A percentile compares a stretch with the other conserved stretches of the same genome.
Conservation (phyloP, 2,113 vertebrate genomes). For the Apodemus speciosus region DNA sequence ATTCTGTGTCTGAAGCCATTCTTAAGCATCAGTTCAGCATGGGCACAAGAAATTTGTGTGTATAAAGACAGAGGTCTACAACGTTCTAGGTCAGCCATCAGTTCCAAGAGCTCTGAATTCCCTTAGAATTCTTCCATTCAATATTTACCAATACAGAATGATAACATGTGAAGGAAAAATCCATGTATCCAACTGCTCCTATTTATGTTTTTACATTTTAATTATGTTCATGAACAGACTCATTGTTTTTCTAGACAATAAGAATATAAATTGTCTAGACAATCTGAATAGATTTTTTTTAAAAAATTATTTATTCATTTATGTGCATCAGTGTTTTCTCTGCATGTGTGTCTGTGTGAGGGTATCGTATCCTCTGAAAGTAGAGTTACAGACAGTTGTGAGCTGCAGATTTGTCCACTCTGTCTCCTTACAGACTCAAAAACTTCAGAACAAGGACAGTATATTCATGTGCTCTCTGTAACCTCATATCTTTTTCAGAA, state of each 20-base stretch:
- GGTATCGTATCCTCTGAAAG: too few relatives aligned
- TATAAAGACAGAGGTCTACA: not conserved
- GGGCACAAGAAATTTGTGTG: not conserved
- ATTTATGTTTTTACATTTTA: constrained; percentile 17
- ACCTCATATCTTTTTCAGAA: not conserved
- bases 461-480: not conserved
- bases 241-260: not conserved
- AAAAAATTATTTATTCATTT: too few relatives aligned
- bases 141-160: not conserved
- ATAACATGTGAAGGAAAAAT: not conserved
- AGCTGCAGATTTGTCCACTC: not conserved
- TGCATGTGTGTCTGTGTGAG: too few relatives aligned
- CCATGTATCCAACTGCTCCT: not conserved
- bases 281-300: not conserved
- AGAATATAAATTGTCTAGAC: not conserved
- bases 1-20: not conserved
- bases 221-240: constrained; percentile 31
- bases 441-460: not conserved
- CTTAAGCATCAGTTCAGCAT: not conserved
- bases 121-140: not conserved
- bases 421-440: not conserved
- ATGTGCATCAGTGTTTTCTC: too few relatives aligned
- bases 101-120: not conserved
- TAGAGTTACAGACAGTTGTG: too few relatives aligned
- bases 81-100: not conserved